phyloP scores from a whole-genome alignment of 1,140 invertebrate genomes.

The Maconellicoccus hirsutus region DNA sequence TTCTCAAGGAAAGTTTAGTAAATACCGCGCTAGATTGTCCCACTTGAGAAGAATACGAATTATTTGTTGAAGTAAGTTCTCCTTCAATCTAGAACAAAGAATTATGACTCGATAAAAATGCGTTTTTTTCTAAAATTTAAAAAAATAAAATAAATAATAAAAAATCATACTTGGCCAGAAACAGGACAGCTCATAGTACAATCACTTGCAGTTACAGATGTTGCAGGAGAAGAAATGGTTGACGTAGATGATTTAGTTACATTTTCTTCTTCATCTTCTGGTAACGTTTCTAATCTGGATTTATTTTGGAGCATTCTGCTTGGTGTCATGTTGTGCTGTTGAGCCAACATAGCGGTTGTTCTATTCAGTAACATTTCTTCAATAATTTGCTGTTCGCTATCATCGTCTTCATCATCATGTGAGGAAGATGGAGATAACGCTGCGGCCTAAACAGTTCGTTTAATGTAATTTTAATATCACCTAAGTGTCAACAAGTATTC shows the following conservation, averaged over 20 bases:
- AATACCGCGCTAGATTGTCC: background rate
- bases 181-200: background rate
- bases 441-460: background rate
- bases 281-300: background rate
- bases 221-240: background rate
- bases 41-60: background rate
- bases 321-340: constrained; percentile 3
- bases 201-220: background rate
- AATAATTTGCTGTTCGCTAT: background rate
- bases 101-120: too few relatives aligned
- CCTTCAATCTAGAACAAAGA: too few relatives aligned
- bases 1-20: background rate
- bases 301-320: background rate
- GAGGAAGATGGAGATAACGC: background rate
- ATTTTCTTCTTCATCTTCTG: constrained; percentile 12
- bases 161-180: background rate
- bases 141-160: too few relatives aligned
- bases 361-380: constrained; percentile 13
- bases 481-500: background rate
- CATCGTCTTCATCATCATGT: constrained; percentile 15
- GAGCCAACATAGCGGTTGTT: constrained; percentile 13
- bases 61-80: background rate
- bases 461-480: too few relatives aligned
- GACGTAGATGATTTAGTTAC: background rate
- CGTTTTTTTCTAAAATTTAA: too few relatives aligned